A percentile compares a stretch with the other conserved stretches of the same genome.
These are phyloP conservation scores for Myzus persicae DNA, from an alignment of 1,140 invertebrate genomes.

Conservation along the genomic window DNA sequence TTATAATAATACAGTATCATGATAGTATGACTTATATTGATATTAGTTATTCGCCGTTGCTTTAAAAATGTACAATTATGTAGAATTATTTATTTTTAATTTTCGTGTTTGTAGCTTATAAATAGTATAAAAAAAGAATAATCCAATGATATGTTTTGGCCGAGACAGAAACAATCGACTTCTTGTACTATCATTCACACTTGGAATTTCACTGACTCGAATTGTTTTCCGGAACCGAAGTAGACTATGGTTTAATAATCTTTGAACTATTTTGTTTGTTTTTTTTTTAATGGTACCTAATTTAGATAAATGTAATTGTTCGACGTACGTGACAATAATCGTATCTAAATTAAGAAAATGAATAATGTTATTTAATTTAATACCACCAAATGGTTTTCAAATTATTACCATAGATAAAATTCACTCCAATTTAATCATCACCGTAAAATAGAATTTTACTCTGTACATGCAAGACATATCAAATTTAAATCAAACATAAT, in stretches of 20 bases:
- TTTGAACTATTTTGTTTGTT: neutral
- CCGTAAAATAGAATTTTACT: neutral
- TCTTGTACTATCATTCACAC: neutral
- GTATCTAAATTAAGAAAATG: neutral
- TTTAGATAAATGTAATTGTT: neutral
- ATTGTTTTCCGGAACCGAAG: neutral
- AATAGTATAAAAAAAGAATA: neutral
- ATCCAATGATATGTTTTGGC: neutral
- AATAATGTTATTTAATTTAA: neutral
- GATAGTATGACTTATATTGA: too few relatives aligned
- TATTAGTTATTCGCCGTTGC: too few relatives aligned
- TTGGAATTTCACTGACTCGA: neutral
- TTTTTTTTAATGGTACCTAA: neutral
- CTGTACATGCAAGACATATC: neutral
- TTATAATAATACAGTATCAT: too few relatives aligned
- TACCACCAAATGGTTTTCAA: neutral
- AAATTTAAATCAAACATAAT: neutral
- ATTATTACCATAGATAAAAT: neutral
- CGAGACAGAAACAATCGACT: neutral
- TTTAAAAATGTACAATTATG: too few relatives aligned
- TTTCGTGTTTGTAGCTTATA: neutral
- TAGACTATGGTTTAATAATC: neutral
- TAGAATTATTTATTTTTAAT: neutral
- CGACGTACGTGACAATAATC: neutral
- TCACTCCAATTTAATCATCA: neutral